Conservation (phyloP, 2,888 invertebrate genomes). For the Macroteleia sp. region DNA sequence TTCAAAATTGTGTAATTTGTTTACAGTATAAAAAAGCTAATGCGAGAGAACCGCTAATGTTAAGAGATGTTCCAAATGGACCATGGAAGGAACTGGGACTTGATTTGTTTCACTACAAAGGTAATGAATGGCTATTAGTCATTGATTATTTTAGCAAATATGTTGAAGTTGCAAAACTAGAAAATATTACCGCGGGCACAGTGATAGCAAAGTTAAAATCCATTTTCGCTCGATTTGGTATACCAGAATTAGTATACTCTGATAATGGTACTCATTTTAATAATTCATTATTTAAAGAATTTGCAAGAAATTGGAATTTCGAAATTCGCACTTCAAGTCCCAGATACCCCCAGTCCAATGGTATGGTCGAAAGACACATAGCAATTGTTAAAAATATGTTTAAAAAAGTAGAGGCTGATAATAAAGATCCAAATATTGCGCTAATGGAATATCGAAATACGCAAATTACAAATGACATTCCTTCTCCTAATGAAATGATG, state of each 20-base stretch:
- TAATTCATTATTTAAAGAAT: slow-evolving; percentile 39
- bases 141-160: slow-evolving; percentile 64
- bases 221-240: slow-evolving; percentile 38
- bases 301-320: slow-evolving; percentile 54
- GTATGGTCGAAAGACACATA: slow-evolving; percentile 65
- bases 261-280: slow-evolving; percentile 63
- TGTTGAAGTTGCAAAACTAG: too few species aligned
- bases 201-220: slow-evolving; percentile 52
- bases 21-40: slow-evolving; percentile 42
- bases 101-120: slow-evolving; percentile 56
- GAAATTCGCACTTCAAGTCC: slow-evolving; percentile 48
- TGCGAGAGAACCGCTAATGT: slow-evolving; percentile 41
- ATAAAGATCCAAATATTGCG: slow-evolving; percentile 54
- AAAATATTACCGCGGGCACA: slow-evolving; percentile 9
- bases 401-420: slow-evolving; percentile 55
- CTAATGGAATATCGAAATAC: slow-evolving; percentile 68
- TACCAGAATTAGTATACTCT: slow-evolving; percentile 50
- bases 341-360: slow-evolving; percentile 60
- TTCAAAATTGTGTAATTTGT: slow-evolving; percentile 21
- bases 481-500: slow-evolving; percentile 64
- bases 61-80: slow-evolving; percentile 47
- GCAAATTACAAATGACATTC: slow-evolving; percentile 56
- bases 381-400: slow-evolving; percentile 67
- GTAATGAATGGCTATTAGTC: slow-evolving; percentile 37
- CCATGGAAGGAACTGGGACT: slow-evolving; percentile 57